Evolutionary conservation across 2,888 invertebrate species (phyloP).

Genomic region (Cheilosia pagana): DNA sequence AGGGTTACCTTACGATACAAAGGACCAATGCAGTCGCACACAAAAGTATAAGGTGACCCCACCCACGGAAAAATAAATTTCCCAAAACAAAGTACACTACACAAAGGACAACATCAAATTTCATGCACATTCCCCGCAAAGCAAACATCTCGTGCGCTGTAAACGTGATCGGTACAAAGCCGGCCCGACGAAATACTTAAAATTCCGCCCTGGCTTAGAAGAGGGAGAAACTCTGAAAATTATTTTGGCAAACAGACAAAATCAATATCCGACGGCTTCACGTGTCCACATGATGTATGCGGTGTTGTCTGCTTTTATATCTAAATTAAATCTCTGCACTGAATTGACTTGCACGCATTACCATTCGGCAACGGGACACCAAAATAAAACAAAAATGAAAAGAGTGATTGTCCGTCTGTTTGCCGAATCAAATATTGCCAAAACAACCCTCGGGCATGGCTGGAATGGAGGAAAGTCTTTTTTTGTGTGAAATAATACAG

Average conservation of each 20-base stretch:
- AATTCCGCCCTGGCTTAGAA: constrained; percentile 46
- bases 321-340: constrained; percentile 72
- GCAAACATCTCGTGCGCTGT: constrained; percentile 40
- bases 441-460: constrained; percentile 61
- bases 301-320: constrained; percentile 68
- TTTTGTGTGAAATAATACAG: background rate
- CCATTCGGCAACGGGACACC: constrained; percentile 61
- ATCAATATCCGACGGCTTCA: constrained; percentile 66
- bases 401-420: constrained; percentile 59
- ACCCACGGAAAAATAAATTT: background rate
- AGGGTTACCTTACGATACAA: constrained; percentile 61
- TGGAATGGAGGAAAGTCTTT: constrained; percentile 49
- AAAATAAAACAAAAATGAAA: constrained; percentile 16
- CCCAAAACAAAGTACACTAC: constrained; percentile 15
- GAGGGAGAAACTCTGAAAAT: constrained; percentile 14
- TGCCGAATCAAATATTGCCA: constrained; percentile 56
- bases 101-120: constrained; percentile 54
- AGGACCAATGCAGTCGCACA: constrained; percentile 45
- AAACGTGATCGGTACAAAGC: constrained; percentile 33
- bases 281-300: constrained; percentile 64
- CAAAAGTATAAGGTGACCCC: constrained; percentile 26
- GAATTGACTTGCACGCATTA: constrained; percentile 67
- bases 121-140: constrained; percentile 42
- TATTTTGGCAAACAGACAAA: constrained; percentile 74
- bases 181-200: constrained; percentile 45